Conservation (phyloP, 2,113 vertebrate genomes). For the Myxocyprinus asiaticus region DNA sequence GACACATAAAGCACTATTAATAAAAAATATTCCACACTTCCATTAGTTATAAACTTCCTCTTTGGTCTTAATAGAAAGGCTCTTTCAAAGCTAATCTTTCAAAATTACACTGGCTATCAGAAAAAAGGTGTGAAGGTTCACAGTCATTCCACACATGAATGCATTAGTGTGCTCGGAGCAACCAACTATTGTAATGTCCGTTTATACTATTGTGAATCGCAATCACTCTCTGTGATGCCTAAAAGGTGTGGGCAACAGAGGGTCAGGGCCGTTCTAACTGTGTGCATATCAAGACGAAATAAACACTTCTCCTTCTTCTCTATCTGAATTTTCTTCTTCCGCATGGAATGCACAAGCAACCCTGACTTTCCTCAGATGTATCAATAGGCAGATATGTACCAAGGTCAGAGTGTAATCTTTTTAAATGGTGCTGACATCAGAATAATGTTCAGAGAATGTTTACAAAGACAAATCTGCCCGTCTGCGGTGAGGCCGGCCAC, state of each 20-base stretch:
- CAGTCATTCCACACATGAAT: conserved; percentile 40
- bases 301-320: conserved; percentile 66
- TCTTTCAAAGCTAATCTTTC: conserved; percentile 56
- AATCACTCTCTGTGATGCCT: conserved; percentile 64
- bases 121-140: conserved; percentile 39
- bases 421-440: conserved; percentile 73
- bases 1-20: conserved; percentile 2
- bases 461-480: conserved; percentile 68
- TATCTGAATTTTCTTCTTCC: conserved; percentile 52
- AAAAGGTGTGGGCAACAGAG: conserved; percentile 65
- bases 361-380: conserved; percentile 67
- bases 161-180: conserved; percentile 43
- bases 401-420: conserved; percentile 79
- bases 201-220: conserved; percentile 65
- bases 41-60: conserved; percentile 37
- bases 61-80: conserved; percentile 45
- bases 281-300: conserved; percentile 66
- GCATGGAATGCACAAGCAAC: conserved; percentile 38
- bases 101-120: conserved; percentile 45
- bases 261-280: conserved; percentile 78
- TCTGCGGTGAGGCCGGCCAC: conserved; percentile 71
- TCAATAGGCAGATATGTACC: conserved; percentile 67
- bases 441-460: conserved; percentile 75
- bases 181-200: conserved; percentile 65
- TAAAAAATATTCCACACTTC: conserved; percentile 23